These are phyloP conservation scores for Arenaria interpres DNA, from an alignment of 2,113 vertebrate species.

Conservation along the genomic window DNA sequence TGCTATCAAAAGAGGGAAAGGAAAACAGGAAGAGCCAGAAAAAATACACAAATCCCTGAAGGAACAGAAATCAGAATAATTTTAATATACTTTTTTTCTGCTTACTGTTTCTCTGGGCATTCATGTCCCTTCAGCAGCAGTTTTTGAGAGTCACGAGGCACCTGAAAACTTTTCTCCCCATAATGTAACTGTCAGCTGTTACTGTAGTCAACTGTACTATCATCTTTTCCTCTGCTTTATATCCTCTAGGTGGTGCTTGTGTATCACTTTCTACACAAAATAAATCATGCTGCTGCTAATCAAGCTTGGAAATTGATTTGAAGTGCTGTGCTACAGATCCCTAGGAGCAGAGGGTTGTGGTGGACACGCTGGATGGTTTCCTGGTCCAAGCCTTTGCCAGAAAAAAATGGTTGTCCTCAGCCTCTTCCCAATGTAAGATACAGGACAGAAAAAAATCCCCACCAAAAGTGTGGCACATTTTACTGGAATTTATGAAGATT, in stretches of 20 bases:
- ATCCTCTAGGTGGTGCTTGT: constrained; percentile 64
- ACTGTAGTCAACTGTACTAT: too few relatives aligned
- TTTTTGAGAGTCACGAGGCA: background rate
- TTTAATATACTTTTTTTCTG: background rate
- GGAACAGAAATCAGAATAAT: background rate
- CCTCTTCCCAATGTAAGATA: background rate
- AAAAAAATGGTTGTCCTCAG: background rate
- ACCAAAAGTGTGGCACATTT: background rate
- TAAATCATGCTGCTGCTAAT: background rate
- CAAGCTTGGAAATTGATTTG: background rate
- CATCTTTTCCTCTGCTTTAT: background rate
- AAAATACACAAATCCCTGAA: background rate
- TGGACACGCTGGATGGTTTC: background rate
- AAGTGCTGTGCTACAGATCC: background rate
- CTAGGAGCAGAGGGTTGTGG: background rate
- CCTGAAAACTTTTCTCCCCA: background rate
- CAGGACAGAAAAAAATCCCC: background rate
- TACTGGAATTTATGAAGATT: background rate
- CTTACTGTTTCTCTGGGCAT: background rate
- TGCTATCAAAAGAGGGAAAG: background rate
- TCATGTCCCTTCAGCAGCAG: background rate
- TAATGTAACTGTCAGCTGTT: background rate
- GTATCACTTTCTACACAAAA: background rate
- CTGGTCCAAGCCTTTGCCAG: background rate
- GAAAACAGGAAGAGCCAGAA: background rate